Percentiles rank a stretch among this genome's conserved stretches.
These are phyloP conservation scores for Antedon mediterranea DNA, from an alignment of 53 echinoderm and acorn worm genomes.

Conservation along the genomic window DNA sequence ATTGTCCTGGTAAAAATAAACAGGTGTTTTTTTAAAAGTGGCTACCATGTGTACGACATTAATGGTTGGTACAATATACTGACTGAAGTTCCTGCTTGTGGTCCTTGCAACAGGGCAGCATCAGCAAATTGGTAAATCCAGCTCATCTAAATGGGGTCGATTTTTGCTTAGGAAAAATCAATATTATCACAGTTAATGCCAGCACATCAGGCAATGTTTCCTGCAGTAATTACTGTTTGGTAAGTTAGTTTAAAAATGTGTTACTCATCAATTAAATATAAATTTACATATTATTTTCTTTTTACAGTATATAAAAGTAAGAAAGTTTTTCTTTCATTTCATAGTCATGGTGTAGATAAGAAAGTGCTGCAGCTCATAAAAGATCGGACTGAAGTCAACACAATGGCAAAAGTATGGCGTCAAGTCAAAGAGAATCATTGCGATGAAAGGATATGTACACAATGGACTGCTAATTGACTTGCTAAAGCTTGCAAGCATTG, in stretches of 20 bases:
- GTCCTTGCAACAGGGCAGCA: constrained; percentile 35
- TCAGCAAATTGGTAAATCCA: background rate
- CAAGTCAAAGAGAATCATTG: constrained; percentile 22
- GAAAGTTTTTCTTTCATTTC: background rate
- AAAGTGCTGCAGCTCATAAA: constrained; percentile 19
- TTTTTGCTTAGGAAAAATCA: constrained; percentile 18
- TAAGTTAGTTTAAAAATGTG: constrained; percentile 1
- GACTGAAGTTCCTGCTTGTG: constrained; percentile 37
- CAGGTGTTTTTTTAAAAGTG: constrained; percentile 9
- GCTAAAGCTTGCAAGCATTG: constrained; percentile 9
- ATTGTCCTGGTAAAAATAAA: constrained; percentile 10
- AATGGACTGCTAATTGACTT: constrained; percentile 11
- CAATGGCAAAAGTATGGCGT: constrained; percentile 18
- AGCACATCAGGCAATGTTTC: constrained; percentile 22
- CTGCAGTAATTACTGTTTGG: constrained; percentile 27
- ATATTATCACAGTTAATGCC: constrained; percentile 27
- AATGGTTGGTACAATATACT: constrained; percentile 36
- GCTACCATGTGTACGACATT: constrained; percentile 20
- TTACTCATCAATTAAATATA: background rate
- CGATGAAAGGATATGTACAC: constrained; percentile 20
- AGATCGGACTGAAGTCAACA: constrained; percentile 15
- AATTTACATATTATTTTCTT: background rate
- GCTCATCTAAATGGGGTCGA: constrained; percentile 11
- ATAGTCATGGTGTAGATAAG: constrained; percentile 29
- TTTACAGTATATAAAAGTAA: background rate